These are phyloP conservation scores for Athripsodes cinereus DNA, from an alignment of 2,888 invertebrate species.

Conservation along the genomic window DNA sequence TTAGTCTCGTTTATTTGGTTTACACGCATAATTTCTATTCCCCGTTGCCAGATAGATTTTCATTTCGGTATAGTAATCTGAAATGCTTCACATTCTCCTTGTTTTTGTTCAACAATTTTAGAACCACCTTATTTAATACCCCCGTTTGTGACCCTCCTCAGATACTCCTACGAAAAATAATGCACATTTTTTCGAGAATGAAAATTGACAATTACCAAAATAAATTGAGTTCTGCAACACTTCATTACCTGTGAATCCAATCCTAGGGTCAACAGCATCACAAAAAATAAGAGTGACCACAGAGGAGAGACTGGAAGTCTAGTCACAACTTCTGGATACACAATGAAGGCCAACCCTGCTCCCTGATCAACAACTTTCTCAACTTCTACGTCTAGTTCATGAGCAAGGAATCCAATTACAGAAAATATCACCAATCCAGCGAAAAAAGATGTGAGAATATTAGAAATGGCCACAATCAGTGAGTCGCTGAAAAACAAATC, in stretches of 20 bases:
- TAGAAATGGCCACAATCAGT: slow-evolving; percentile 68
- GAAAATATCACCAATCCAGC: slow-evolving; percentile 77
- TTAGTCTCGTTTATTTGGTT: no score
- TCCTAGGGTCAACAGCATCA: slow-evolving; percentile 69
- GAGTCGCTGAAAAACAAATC: slow-evolving; percentile 54
- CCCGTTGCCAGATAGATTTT: no score
- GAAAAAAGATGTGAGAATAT: slow-evolving; percentile 73
- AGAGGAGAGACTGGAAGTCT: slow-evolving; percentile 72
- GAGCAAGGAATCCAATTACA: slow-evolving; percentile 74
- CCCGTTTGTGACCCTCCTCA: no score
- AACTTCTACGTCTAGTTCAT: slow-evolving; percentile 64
- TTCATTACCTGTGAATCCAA: slow-evolving; percentile 58
- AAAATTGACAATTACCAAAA: no score
- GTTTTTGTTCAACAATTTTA: no score
- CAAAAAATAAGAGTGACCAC: slow-evolving; percentile 77
- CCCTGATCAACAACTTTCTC: slow-evolving; percentile 70
- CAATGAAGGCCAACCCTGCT: slow-evolving; percentile 75
- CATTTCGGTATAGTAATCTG: no score
- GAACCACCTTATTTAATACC: no score
- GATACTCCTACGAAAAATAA: no score
- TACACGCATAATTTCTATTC: no score
- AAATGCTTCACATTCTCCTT: no score
- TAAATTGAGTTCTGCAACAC: neutral
- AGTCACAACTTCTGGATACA: slow-evolving; percentile 79
- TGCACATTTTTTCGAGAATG: no score